These are phyloP conservation scores for Novumbra hubbsi DNA, from an alignment of 2,797 vertebrate genomes.

Conservation along the genomic window DNA sequence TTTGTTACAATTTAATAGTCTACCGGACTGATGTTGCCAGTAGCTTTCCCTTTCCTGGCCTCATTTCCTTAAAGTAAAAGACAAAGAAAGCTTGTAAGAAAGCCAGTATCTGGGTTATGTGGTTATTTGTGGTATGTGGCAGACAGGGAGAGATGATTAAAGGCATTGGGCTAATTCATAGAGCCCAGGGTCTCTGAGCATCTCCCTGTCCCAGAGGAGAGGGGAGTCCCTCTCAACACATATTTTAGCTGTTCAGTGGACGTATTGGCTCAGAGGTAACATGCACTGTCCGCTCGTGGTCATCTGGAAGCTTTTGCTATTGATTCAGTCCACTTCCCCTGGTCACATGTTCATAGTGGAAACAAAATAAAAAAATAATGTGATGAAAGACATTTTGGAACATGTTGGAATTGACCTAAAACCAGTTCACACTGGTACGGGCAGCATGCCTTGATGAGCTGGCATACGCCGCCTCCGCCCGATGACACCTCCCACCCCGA, in stretches of 20 bases:
- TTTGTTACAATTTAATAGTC: background rate
- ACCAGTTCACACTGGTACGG: background rate
- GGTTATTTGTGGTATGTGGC: constrained; percentile 34
- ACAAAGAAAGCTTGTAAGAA: background rate
- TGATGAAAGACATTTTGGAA: background rate
- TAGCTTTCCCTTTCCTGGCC: constrained; percentile 9
- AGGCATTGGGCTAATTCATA: constrained; percentile 23
- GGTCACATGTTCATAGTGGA: background rate
- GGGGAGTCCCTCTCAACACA: background rate
- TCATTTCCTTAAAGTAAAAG: constrained; percentile 24
- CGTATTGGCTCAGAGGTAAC: background rate
- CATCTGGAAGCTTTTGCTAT: background rate
- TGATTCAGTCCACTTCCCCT: background rate
- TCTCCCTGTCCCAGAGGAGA: constrained; percentile 4
- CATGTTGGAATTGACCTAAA: background rate
- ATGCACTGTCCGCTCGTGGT: background rate
- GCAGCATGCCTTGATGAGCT: background rate
- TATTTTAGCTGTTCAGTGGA: background rate
- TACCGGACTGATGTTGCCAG: constrained; percentile 1
- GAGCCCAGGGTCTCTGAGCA: constrained; percentile 14
- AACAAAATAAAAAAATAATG: background rate
- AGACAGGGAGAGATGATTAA: constrained; percentile 28
- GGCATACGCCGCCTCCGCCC: background rate
- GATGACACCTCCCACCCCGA: background rate
- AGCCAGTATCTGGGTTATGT: constrained; percentile 25